phyloP scores from a whole-genome alignment of 2,113 vertebrate species.

The Perca schrenkii region DNA sequence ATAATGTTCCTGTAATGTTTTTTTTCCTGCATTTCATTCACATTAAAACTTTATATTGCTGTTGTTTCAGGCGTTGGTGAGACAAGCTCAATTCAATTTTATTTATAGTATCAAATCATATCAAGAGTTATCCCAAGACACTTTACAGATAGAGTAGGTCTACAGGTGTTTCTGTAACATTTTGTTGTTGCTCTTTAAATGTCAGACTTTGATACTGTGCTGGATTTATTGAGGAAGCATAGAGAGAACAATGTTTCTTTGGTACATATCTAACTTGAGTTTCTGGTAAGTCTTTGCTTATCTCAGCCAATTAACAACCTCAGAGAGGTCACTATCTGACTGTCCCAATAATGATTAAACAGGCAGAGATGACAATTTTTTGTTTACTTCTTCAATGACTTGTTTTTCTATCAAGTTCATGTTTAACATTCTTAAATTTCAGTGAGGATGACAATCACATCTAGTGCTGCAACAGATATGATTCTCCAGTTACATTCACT shows the following conservation, averaged over 20 bases:
- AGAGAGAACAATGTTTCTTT: not conserved
- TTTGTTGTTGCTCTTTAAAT: not conserved
- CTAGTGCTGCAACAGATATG: no score
- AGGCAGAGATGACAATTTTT: not conserved
- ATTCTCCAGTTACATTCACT: not conserved
- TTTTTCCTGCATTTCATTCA: not conserved
- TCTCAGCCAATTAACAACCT: not conserved
- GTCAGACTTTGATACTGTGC: not conserved
- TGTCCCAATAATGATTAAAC: not conserved
- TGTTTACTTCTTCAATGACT: not conserved
- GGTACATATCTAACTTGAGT: not conserved
- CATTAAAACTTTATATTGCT: not conserved
- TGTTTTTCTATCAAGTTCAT: no score
- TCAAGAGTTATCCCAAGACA: no score
- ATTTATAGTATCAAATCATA: no score
- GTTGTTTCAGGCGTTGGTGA: not conserved
- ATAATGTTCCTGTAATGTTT: not conserved
- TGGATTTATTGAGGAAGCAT: constrained; percentile 23
- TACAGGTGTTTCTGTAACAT: not conserved
- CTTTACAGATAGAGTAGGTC: no score
- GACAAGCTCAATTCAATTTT: not conserved
- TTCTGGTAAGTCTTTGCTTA: not conserved
- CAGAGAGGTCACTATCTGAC: not conserved
- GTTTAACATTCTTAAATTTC: not conserved
- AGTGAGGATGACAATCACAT: not conserved